Base-by-base conservation (phyloP, 37 sponge, comb jelly and placozoan species). In the Axinella damicornis region DNA sequence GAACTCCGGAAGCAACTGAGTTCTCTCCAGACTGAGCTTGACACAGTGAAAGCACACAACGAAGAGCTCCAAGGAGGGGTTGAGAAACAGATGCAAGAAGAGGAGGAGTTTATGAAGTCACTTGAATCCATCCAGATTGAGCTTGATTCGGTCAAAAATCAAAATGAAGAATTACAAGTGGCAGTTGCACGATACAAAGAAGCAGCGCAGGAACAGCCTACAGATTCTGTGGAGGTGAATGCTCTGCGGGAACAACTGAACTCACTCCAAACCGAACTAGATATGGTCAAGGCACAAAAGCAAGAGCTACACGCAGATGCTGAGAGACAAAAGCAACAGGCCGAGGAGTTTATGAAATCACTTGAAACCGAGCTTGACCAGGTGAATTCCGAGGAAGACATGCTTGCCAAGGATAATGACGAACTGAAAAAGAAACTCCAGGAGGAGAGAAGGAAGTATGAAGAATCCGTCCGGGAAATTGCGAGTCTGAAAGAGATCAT, bases 361-460 rank as follows among this genome's bases (percentile, higher is more conserved):
- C 24, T 63, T 1, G 71, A 71, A 55, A 30, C 12, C 17, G 73
- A 83, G 40, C 60, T 83, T 15, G 30, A 71, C 21, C 25, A 11
- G 22, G 80, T 2, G 17, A 2, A 54, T 28, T 27, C 40, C 15
- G 24, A 14, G 12, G 75, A 4, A 61, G 62, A 74, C 53, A 54
- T 21, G 75, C 58, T 74, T 25, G 9, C 14, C 5, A 74, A 31
- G 57, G 2, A 57, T 2, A 25, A 53, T 16, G 64, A 36, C 0
- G 59, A 78, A 46, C 80, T 67, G n/a, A 41, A 65, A 64, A 54
- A 80, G 27, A 55, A 66, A 37, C 69, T 82, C 9, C 46, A 76
- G 2, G 67, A 66, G 56, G 66, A 63, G 38, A 34, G 58, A 13
- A 46, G 28, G 24, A 24, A 65, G 25, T 28, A n/a, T 34, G 81